A percentile compares a stretch with the other conserved stretches of the same genome.
phyloP scores from a whole-genome alignment of 2,888 invertebrate genomes.

The Ophion slaviceki region DNA sequence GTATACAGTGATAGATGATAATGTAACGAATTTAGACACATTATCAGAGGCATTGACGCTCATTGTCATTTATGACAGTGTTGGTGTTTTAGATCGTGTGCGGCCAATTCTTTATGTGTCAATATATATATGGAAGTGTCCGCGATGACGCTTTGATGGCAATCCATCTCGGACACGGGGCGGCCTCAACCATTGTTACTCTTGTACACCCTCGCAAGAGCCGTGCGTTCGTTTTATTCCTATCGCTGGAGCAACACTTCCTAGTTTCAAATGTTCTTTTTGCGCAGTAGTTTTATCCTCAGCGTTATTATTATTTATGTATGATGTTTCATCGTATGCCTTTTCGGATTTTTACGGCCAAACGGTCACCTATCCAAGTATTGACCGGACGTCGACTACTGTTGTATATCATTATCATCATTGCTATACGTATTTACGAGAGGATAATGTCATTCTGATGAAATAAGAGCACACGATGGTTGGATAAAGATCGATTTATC shows the following conservation, averaged over 20 bases:
- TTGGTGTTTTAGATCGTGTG: constrained; percentile 28
- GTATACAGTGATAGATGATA: constrained; percentile 27
- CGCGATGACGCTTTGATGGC: constrained; percentile 7
- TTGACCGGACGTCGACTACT: too few relatives aligned
- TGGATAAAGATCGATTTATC: too few relatives aligned
- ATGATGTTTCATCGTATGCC: too few relatives aligned
- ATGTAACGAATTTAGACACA: constrained; percentile 59
- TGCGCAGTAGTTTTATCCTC: too few relatives aligned
- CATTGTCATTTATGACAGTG: constrained; percentile 42
- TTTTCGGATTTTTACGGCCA: too few relatives aligned
- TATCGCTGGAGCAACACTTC: not conserved
- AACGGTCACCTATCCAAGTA: too few relatives aligned
- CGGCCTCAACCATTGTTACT: constrained; percentile 47
- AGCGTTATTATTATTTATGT: too few relatives aligned
- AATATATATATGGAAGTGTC: not conserved
- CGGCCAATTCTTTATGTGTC: not conserved
- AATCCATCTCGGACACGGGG: constrained; percentile 32
- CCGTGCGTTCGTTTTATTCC: not conserved
- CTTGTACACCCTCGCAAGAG: constrained; percentile 1
- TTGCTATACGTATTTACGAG: too few relatives aligned
- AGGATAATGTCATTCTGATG: too few relatives aligned
- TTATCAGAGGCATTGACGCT: constrained; percentile 69
- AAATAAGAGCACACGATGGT: too few relatives aligned
- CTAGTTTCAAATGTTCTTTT: too few relatives aligned
- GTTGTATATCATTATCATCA: too few relatives aligned